Conservation (phyloP, 1,140 invertebrate genomes). For the Planococcus citri region DNA sequence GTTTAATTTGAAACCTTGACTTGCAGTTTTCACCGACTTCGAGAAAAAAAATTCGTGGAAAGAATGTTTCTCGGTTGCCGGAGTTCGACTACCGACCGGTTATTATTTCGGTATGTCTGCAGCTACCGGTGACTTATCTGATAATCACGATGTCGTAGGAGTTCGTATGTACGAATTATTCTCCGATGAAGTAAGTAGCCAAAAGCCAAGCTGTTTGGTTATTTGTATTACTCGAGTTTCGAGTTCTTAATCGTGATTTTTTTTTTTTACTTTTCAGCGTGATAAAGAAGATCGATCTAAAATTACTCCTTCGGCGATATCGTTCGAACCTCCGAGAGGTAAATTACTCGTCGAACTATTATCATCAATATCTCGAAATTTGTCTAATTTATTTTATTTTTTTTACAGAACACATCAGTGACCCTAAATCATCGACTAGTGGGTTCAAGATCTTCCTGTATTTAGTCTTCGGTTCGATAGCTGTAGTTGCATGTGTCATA, state of each 20-base stretch:
- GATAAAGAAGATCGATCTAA: slow-evolving; percentile 52
- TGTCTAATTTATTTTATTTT: slow-evolving; percentile 23
- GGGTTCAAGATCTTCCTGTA: slow-evolving; percentile 80
- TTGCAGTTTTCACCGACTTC: slow-evolving; percentile 72
- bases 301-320: slow-evolving; percentile 64
- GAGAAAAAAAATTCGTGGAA: slow-evolving; percentile 87
- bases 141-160: slow-evolving; percentile 92
- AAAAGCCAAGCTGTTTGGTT: neutral
- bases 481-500: slow-evolving; percentile 62
- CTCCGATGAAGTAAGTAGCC: slow-evolving; percentile 38
- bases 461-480: slow-evolving; percentile 63
- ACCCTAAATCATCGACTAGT: slow-evolving; percentile 67
- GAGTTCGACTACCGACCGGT: slow-evolving; percentile 82
- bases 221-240: neutral
- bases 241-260: neutral
- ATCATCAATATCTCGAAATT: slow-evolving; percentile 10
- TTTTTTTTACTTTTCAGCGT: slow-evolving; percentile 38
- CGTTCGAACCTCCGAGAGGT: slow-evolving; percentile 68
- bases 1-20: too few relatives aligned
- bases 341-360: slow-evolving; percentile 24
- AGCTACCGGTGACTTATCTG: slow-evolving; percentile 90
- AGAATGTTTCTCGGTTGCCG: slow-evolving; percentile 80
- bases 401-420: slow-evolving; percentile 66
- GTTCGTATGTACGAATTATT: slow-evolving; percentile 85
- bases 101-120: slow-evolving; percentile 92